phyloP scores from a whole-genome alignment of 1,140 invertebrate species.

The Trichoplusia ni region DNA sequence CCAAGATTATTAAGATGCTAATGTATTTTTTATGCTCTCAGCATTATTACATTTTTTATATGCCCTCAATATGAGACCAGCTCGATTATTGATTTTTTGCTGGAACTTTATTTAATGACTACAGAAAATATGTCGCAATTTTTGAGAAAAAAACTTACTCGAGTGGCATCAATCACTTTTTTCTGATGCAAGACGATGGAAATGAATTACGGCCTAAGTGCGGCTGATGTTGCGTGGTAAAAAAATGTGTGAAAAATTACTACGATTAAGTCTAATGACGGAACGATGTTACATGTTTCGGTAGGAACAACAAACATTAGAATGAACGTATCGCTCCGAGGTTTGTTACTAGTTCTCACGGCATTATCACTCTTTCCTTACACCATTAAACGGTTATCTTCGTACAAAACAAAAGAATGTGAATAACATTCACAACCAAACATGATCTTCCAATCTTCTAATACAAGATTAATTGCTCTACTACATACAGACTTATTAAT shows the following conservation, averaged over 20 bases:
- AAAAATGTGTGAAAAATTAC: constrained; percentile 76
- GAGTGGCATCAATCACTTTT: constrained; percentile 74
- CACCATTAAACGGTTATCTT: constrained; percentile 25
- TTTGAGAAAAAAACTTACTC: constrained; percentile 54
- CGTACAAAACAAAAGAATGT: neutral
- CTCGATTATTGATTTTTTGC: constrained; percentile 39
- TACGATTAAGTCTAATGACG: constrained; percentile 65
- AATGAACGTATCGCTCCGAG: constrained; percentile 20
- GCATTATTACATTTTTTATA: constrained; percentile 50
- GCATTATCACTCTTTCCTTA: constrained; percentile 18
- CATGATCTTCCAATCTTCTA: neutral
- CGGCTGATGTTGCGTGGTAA: constrained; percentile 52
- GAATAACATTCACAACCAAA: neutral
- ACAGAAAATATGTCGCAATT: constrained; percentile 56
- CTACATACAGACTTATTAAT: constrained; percentile 10
- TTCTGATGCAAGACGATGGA: constrained; percentile 57
- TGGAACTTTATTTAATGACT: constrained; percentile 49
- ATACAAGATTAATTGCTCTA: neutral
- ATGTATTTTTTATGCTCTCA: constrained; percentile 13
- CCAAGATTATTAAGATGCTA: constrained; percentile 21
- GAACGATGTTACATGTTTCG: constrained; percentile 59
- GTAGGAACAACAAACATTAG: constrained; percentile 39
- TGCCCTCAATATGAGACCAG: constrained; percentile 27
- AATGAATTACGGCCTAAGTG: constrained; percentile 70
- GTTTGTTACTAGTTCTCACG: constrained; percentile 28